Conservation (phyloP, 1,140 invertebrate species). For the Mactra quadrangularis region DNA sequence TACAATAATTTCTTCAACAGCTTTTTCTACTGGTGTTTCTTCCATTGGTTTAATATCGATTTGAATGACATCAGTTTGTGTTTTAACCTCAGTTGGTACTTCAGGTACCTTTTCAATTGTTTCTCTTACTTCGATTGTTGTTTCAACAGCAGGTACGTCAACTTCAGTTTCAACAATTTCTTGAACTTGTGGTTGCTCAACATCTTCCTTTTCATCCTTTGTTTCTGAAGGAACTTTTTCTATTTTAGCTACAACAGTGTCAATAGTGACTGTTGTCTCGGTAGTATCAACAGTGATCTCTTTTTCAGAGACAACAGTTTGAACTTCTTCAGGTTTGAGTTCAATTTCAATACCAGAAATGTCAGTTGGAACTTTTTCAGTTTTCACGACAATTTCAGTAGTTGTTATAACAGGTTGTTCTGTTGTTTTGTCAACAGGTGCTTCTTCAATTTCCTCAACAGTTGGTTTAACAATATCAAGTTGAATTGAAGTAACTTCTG, state of each 20-base stretch:
- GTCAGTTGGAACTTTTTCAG: neutral
- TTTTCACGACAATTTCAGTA: neutral
- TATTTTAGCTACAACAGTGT: constrained; percentile 38
- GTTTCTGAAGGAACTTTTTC: constrained; percentile 11
- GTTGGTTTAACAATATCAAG: constrained; percentile 28
- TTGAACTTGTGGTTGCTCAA: constrained; percentile 1
- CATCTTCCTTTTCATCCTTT: constrained; percentile 5
- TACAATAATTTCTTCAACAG: constrained; percentile 36
- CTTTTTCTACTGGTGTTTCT: constrained; percentile 44
- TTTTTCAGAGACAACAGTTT: neutral
- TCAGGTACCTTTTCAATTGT: constrained; percentile 49
- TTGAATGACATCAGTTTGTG: constrained; percentile 40
- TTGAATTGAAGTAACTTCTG: constrained; percentile 3
- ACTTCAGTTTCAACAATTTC: constrained; percentile 31
- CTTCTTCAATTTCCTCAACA: constrained; percentile 37
- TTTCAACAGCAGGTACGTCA: constrained; percentile 34
- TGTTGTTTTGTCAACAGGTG: neutral
- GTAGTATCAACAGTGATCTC: neutral
- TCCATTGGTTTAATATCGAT: constrained; percentile 30
- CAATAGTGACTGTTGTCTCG: constrained; percentile 1
- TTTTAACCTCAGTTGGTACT: no score
- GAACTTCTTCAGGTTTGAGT: neutral
- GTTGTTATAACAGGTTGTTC: neutral
- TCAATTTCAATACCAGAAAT: constrained; percentile 19
- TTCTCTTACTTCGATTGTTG: constrained; percentile 44